Evolutionary conservation across 2,888 invertebrate genomes (phyloP), one percentile per base, ranked within the genome.

Genomic region (Philopedon plagiatum): DNA sequence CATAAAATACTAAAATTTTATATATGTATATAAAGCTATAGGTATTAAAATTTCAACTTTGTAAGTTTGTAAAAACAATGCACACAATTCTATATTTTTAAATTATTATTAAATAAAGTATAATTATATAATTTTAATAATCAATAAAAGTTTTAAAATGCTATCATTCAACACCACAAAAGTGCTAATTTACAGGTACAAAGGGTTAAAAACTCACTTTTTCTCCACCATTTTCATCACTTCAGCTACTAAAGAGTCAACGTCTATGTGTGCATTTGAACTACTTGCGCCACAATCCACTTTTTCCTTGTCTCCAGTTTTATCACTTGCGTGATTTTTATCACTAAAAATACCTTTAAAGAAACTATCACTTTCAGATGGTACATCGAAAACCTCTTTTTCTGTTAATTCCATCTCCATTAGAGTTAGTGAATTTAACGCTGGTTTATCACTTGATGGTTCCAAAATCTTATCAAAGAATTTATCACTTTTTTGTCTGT

Each of bases 221-320:
- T 58, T n/a, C 3, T 11, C n/a, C 2, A 65, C 65, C 44, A 71
- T 54, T 51, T 71, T 44, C 71, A 60, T 65, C 4, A 60, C 71
- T 60, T 71, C 65, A 21, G 71, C 65, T 15, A 71, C 44, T 26
- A 71, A 65, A n/a, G 21, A n/a, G n/a, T 71, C 71, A 15, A 65
- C 61, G 54, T 71, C 71, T 5, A 37, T n/a, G 1, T 19, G 7
- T 0, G 9, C 21, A 39, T 5, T 32, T 15, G 60, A 44, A 56
- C 5, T 13, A 54, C 13, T 57, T 18, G 19, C 8, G 21, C 32
- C 19, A 29, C 54, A 5, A 34, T 34, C 34, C 18, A 26, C 13
- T 13, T 13, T 8, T 15, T 2, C 15, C 13, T 7, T 51, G 15
- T 51, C 13, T 15, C 26, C 11, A 0, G 13, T 21, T n/a, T 46